A percentile compares a stretch with the other conserved stretches of the same genome.
These are phyloP conservation scores for Alviniconcha strummeri DNA, from an alignment of 2,888 invertebrate species.

Conservation along the genomic window DNA sequence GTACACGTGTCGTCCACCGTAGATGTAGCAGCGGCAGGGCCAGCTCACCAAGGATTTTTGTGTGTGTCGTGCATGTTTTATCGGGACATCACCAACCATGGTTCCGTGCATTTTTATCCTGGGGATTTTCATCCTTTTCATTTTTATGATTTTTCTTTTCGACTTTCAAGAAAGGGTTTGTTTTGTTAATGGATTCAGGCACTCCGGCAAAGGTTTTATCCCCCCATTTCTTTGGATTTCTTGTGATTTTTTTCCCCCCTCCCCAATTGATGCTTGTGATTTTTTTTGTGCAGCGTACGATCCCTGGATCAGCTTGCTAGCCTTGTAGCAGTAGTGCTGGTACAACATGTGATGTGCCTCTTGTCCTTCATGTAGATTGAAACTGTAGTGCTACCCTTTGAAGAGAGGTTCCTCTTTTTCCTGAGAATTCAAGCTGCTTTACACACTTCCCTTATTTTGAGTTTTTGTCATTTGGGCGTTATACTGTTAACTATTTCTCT, in stretches of 20 bases:
- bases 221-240: not conserved
- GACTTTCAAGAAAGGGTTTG: not conserved
- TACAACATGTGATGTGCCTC: not conserved
- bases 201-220: not conserved
- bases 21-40: not conserved
- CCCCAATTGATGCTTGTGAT: not conserved
- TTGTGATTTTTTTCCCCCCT: not conserved
- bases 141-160: not conserved
- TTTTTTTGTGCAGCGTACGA: slow-evolving; percentile 1
- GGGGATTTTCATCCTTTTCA: too few species aligned
- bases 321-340: not conserved
- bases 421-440: too few species aligned
- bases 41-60: too few species aligned
- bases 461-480: too few species aligned
- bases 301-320: slow-evolving; percentile 2
- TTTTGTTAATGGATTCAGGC: not conserved
- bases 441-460: too few species aligned
- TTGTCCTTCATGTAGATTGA: too few species aligned
- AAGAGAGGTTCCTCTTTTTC: too few species aligned
- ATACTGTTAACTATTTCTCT: too few species aligned
- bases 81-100: too few species aligned
- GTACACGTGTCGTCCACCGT: slow-evolving; percentile 1
- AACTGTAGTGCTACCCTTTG: too few species aligned
- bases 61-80: too few species aligned
- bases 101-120: too few species aligned